Evolutionary conservation across 1,140 invertebrate genomes (phyloP).

Genomic region (Zaprionus camerounensis): DNA sequence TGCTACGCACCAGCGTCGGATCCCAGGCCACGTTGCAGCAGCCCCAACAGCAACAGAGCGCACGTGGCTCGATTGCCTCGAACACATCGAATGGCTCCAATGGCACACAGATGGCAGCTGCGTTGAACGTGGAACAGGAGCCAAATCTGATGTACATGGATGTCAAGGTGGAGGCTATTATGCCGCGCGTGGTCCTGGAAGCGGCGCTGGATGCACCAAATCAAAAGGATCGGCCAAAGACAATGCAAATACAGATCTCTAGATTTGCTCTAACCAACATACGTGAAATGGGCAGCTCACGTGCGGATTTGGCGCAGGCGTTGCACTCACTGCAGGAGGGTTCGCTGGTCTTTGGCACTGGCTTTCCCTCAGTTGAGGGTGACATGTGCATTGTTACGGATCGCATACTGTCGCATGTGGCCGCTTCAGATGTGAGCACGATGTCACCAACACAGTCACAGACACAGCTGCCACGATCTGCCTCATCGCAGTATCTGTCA

Average conservation of each 20-base stretch:
- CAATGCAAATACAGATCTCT: slow-evolving; percentile 92
- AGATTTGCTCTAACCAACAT: slow-evolving; percentile 92
- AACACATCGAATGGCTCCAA: slow-evolving; percentile 74
- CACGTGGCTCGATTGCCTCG: slow-evolving; percentile 73
- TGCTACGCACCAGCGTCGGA: slow-evolving; percentile 85
- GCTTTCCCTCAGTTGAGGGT: slow-evolving; percentile 88
- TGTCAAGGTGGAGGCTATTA: slow-evolving; percentile 94
- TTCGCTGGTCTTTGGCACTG: slow-evolving; percentile 89
- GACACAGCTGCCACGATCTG: slow-evolving; percentile 61
- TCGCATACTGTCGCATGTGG: slow-evolving; percentile 90
- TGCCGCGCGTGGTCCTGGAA: slow-evolving; percentile 88
- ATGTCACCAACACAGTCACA: slow-evolving; percentile 59
- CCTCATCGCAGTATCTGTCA: slow-evolving; percentile 78
- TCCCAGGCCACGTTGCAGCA: slow-evolving; percentile 63
- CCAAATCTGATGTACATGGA: slow-evolving; percentile 90
- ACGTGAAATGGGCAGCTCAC: slow-evolving; percentile 88
- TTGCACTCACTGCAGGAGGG: slow-evolving; percentile 90
- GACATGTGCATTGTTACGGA: slow-evolving; percentile 90
- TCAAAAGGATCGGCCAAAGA: slow-evolving; percentile 89
- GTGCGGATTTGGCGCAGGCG: slow-evolving; percentile 89
- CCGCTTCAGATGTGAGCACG: slow-evolving; percentile 70
- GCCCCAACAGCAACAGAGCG: slow-evolving; percentile 23
- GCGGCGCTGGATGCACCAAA: slow-evolving; percentile 74
- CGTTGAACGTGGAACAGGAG: slow-evolving; percentile 69
- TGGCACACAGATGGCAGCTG: slow-evolving; percentile 73